These are phyloP conservation scores for Apotomis turbidana DNA, from an alignment of 2,888 invertebrate genomes.

Conservation along the genomic window DNA sequence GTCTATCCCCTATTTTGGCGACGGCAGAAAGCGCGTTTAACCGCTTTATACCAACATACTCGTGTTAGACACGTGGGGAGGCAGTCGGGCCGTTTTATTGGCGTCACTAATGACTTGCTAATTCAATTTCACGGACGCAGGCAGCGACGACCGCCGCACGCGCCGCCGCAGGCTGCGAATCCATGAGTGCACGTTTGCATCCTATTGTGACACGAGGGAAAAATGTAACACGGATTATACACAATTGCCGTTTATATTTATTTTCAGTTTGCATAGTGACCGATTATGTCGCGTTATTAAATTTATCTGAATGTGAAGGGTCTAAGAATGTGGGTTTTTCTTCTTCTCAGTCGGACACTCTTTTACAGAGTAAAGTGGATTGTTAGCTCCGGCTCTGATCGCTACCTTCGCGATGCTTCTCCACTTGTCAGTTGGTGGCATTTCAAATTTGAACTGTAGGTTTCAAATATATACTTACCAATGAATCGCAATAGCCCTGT, in stretches of 20 bases:
- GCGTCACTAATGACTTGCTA: constrained; percentile 84
- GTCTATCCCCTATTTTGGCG: neutral
- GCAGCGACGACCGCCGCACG: constrained; percentile 52
- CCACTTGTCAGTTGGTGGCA: no score
- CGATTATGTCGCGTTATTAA: neutral
- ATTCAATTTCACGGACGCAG: constrained; percentile 82
- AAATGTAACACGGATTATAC: neutral
- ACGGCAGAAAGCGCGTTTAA: constrained; percentile 29
- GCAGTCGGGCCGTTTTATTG: constrained; percentile 75
- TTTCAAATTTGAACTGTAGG: no score
- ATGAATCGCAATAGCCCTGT: no score
- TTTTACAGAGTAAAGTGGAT: no score
- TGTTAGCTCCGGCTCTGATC: no score
- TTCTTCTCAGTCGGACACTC: no score
- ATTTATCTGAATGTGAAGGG: no score
- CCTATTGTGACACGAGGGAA: neutral
- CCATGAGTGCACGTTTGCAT: neutral
- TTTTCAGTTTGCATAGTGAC: neutral
- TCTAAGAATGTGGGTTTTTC: no score
- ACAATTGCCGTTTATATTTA: neutral
- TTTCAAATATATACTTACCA: no score
- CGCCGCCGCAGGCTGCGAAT: constrained; percentile 38
- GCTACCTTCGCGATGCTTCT: no score
- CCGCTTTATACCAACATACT: constrained; percentile 25
- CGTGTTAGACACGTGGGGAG: constrained; percentile 44